A percentile compares a stretch with the other conserved stretches of the same genome.
These are phyloP conservation scores for Hemicordylus capensis DNA, from an alignment of 2,113 vertebrate genomes.

Conservation along the genomic window DNA sequence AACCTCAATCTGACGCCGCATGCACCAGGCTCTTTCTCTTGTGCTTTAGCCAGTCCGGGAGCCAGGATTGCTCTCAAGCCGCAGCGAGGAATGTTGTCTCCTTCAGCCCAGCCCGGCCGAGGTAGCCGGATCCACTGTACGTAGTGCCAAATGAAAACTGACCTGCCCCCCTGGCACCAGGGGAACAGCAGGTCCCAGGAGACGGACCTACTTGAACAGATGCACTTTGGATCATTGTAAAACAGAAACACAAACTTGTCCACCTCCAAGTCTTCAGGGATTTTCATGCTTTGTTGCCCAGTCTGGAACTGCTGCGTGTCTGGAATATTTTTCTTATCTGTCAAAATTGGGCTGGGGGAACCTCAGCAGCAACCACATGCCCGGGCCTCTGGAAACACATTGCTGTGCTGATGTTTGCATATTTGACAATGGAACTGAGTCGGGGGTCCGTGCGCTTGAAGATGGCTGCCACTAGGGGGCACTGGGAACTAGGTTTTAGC, in stretches of 20 bases:
- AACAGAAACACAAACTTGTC: slow-evolving; percentile 59
- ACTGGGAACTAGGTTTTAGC: not conserved
- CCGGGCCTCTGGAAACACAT: slow-evolving; percentile 1
- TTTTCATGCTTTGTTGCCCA: slow-evolving; percentile 38
- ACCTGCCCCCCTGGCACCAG: slow-evolving; percentile 59
- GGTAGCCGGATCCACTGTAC: slow-evolving; percentile 29
- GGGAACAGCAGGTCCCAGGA: slow-evolving; percentile 36
- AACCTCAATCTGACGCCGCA: slow-evolving; percentile 74
- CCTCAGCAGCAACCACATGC: not conserved
- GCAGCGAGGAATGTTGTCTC: slow-evolving; percentile 21
- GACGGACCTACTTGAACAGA: slow-evolving; percentile 22
- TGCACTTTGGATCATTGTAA: slow-evolving; percentile 49
- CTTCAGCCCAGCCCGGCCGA: slow-evolving; percentile 40
- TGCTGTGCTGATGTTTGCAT: slow-evolving; percentile 13
- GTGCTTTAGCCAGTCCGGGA: not conserved
- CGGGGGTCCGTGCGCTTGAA: not conserved
- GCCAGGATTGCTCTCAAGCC: slow-evolving; percentile 46
- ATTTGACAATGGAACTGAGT: slow-evolving; percentile 13
- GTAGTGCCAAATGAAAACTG: slow-evolving; percentile 41
- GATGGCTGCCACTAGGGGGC: not conserved
- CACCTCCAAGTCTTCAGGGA: slow-evolving; percentile 41
- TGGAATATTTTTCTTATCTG: slow-evolving; percentile 25
- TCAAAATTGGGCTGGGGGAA: slow-evolving; percentile 3
- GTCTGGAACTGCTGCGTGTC: slow-evolving; percentile 26
- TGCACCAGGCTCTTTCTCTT: slow-evolving; percentile 32